Evolutionary conservation across 1,140 invertebrate genomes (phyloP), one percentile per base, ranked within the genome.

Genomic region (Temnothorax longispinosus): DNA sequence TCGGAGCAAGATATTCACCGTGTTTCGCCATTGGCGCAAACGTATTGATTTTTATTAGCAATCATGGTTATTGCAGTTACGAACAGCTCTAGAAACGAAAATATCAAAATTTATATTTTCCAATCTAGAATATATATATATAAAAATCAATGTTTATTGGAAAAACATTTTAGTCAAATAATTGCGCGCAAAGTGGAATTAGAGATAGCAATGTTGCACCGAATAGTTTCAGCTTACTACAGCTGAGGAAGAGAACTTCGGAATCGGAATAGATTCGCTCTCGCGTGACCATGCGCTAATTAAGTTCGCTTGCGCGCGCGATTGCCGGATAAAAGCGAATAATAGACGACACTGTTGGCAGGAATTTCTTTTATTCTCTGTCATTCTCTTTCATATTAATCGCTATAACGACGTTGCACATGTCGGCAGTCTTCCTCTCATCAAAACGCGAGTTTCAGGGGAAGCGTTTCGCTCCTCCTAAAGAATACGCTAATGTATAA

Each of bases 351-450:
- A 52, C 27, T 21, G 6, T 65, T 72, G 60, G 67, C 87, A 86
- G 81, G 76, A 67, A 81, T 76, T 32, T 87, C 47, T 3, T 88
- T 81, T 81, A 88, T 88, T 78, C 41, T 54, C 41, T 72, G 78
- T 78, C 11, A 44, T 91, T 89, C 69, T 88, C 56, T 75, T 35
- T 69, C 78, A 38, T 47, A 35, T 74, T 86, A 91, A 88, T 90
- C 84, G 58, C 87, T 91, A 67, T 69, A 86, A 86, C 64, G 89
- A 71, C 74, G 85, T 91, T 89, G 92, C 91, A 92, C 92, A 88
- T 88, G 86, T 89, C 91, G 89, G 92, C 94, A 94, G 94, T 94
- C 93, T 94, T 94, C 86, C 89, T 89, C 84, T 93, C 89, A 90
- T 91, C 27, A 27, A 84, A 60, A 76, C 85, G 85, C 85, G 52